Evolutionary conservation across 2,797 vertebrate genomes (phyloP).

Genomic region (Capromys pilorides): DNA sequence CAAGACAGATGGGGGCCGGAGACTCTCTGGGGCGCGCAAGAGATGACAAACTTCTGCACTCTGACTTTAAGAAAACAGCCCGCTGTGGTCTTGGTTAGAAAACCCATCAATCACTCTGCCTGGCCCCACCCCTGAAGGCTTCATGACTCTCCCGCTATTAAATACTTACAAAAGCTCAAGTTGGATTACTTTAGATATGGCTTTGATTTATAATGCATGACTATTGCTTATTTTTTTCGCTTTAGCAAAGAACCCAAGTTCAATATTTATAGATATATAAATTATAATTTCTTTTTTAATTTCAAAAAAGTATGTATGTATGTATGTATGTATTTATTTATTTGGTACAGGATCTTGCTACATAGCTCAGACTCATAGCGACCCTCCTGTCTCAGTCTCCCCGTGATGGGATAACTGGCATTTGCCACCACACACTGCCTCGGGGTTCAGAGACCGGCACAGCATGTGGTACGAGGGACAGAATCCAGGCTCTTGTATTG

Average conservation of each 20-base stretch:
- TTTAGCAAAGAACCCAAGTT: not conserved
- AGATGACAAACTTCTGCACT: rapidly evolving
- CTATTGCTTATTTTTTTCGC: not conserved
- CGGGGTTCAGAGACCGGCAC: too few species aligned
- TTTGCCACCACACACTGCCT: too few species aligned
- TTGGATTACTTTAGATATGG: not conserved
- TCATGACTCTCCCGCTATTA: not conserved
- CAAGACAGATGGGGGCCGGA: rapidly evolving
- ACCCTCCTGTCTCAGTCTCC: too few species aligned
- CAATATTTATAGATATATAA: not conserved
- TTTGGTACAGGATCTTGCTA: too few species aligned
- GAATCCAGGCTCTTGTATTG: too few species aligned
- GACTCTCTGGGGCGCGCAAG: not conserved
- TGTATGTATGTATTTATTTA: too few species aligned
- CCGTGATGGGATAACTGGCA: too few species aligned
- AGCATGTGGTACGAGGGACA: too few species aligned
- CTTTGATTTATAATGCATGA: not conserved
- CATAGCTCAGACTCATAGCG: too few species aligned
- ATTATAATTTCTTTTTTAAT: not conserved
- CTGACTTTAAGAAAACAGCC: too few species aligned
- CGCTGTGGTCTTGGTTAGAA: rapidly evolving
- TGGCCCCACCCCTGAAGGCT: not conserved
- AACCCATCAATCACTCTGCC: rapidly evolving
- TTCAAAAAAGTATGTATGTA: too few species aligned
- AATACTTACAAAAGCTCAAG: not conserved